Evolutionary conservation across 2,113 vertebrate genomes (phyloP).

Genomic region (Pholis gunnellus): DNA sequence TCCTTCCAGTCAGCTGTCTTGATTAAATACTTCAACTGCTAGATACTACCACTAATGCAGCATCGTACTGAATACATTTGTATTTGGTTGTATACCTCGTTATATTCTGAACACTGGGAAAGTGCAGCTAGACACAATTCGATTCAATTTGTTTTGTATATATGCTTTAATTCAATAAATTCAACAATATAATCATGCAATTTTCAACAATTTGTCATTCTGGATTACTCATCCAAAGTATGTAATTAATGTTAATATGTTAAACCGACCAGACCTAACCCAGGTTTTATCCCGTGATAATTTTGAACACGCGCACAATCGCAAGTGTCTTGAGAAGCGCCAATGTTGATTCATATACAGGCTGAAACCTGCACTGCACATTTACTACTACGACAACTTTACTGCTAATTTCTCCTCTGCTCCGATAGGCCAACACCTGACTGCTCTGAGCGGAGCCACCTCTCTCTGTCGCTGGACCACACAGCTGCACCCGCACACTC

Average conservation of each 20-base stretch:
- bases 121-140: neutral
- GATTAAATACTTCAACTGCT: constrained; percentile 3
- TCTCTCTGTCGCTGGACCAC: too few relatives aligned
- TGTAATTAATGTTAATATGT: neutral
- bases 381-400: neutral
- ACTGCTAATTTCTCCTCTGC: neutral
- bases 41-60: neutral
- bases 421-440: neutral
- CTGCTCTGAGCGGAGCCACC: too few relatives aligned
- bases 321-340: neutral
- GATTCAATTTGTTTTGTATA: too few relatives aligned
- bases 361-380: neutral
- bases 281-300: neutral
- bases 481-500: too few relatives aligned
- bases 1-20: neutral
- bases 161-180: neutral
- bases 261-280: neutral
- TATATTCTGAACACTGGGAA: neutral
- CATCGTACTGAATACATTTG: neutral
- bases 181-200: neutral
- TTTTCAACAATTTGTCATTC: neutral
- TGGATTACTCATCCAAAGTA: neutral
- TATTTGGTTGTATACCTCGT: neutral
- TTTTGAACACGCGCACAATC: neutral
- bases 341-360: neutral